Evolutionary conservation across 2,797 vertebrate genomes (phyloP).

Genomic region (Notolabrus celidotus): DNA sequence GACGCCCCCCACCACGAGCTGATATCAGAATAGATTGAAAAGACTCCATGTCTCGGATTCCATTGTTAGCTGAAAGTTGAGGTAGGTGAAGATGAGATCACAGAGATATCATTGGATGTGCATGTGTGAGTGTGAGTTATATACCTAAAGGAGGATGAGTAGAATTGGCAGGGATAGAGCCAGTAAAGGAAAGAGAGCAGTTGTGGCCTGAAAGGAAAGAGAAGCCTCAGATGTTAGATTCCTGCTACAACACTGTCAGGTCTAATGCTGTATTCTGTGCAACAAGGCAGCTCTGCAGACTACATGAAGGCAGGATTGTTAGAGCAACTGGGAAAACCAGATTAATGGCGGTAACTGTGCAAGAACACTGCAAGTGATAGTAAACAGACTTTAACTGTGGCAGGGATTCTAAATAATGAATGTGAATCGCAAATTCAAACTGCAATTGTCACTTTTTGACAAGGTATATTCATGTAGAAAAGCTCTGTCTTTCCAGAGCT

Average conservation of each 20-base stretch:
- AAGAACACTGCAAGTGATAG: conserved; percentile 1
- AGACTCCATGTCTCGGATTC: conserved; percentile 28
- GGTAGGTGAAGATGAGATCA: conserved; percentile 47
- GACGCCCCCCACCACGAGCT: conserved; percentile 22
- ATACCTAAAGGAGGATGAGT: conserved; percentile 77
- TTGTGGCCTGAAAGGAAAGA: conserved; percentile 84
- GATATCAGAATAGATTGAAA: conserved; percentile 60
- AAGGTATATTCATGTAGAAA: conserved; percentile 4
- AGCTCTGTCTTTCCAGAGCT: not conserved
- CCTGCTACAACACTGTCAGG: conserved; percentile 47
- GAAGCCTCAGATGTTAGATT: conserved; percentile 68
- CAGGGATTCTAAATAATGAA: conserved; percentile 2
- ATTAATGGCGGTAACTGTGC: conserved; percentile 30
- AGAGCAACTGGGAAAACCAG: conserved; percentile 32
- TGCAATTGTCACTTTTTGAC: conserved; percentile 2
- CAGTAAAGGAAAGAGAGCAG: conserved; percentile 76
- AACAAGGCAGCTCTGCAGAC: conserved; percentile 42
- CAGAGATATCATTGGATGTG: conserved; percentile 44
- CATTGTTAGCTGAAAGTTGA: conserved; percentile 65
- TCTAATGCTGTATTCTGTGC: conserved; percentile 40
- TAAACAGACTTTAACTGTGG: conserved; percentile 17
- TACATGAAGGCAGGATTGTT: conserved; percentile 43
- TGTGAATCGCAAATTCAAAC: conserved; percentile 28
- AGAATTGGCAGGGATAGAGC: conserved; percentile 69
- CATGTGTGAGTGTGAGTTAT: conserved; percentile 48